Percentiles rank a stretch among this genome's conserved stretches.
These are phyloP conservation scores for Microchirus variegatus DNA, from an alignment of 2,797 vertebrate genomes.

Conservation along the genomic window DNA sequence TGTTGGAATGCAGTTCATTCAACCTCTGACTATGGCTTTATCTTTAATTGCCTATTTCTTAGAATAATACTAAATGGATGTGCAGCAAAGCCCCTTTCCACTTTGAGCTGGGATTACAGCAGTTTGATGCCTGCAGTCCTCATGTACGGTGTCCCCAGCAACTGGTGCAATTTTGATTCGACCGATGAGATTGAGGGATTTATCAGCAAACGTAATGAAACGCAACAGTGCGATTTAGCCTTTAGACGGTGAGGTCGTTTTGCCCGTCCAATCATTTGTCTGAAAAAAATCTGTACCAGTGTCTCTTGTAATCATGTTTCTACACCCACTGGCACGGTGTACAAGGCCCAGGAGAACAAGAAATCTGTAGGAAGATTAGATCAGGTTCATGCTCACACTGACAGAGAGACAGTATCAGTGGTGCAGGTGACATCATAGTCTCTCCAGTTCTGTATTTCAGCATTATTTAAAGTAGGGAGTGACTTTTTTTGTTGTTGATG, in stretches of 20 bases:
- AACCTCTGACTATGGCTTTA: conserved; percentile 59
- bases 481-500: too few species aligned
- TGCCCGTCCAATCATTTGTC: conserved; percentile 48
- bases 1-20: conserved; percentile 41
- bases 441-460: too few species aligned
- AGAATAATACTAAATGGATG: conserved; percentile 76
- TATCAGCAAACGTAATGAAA: conserved; percentile 63
- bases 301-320: conserved; percentile 61
- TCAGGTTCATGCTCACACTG: conserved; percentile 35
- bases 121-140: conserved; percentile 51
- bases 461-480: too few species aligned
- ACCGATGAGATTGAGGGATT: conserved; percentile 70
- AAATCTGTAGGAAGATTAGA: conserved; percentile 51
- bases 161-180: conserved; percentile 73
- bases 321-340: conserved; percentile 41
- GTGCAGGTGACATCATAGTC: not conserved
- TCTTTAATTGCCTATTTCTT: conserved; percentile 81
- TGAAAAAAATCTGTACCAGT: conserved; percentile 13
- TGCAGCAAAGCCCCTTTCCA: conserved; percentile 62
- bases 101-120: conserved; percentile 70
- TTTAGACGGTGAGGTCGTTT: conserved; percentile 28
- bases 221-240: conserved; percentile 44
- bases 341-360: conserved; percentile 44
- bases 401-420: conserved; percentile 7
- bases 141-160: conserved; percentile 51